Evolutionary conservation across 1,140 invertebrate species (phyloP).

Genomic region (Pseudomyrmex flavicornis): DNA sequence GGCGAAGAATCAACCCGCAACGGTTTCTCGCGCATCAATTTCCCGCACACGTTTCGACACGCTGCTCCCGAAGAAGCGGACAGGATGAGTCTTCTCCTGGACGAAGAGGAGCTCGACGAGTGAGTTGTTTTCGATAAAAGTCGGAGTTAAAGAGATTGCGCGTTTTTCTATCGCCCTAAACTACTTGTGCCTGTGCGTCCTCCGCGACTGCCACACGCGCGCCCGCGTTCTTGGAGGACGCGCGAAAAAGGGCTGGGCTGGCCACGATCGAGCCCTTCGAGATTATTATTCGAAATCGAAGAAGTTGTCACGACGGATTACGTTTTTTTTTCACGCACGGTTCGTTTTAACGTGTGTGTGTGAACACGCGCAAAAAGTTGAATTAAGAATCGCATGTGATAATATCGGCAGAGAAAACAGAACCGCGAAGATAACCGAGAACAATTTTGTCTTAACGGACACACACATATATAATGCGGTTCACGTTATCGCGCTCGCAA

Average conservation of each 20-base stretch:
- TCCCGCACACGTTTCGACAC: neutral
- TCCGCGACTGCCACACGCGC: neutral
- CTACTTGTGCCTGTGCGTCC: too few species aligned
- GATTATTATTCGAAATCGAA: neutral
- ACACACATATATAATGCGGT: neutral
- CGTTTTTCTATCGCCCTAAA: neutral
- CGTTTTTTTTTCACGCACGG: neutral
- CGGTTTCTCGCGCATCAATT: neutral
- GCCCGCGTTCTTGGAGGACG: constrained; percentile 33
- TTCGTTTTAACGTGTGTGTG: too few species aligned
- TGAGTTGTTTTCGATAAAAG: constrained; percentile 67
- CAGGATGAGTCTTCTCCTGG: constrained; percentile 76
- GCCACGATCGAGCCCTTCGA: neutral
- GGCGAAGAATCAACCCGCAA: neutral
- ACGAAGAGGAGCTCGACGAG: constrained; percentile 80
- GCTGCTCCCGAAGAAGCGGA: constrained; percentile 9
- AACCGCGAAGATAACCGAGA: too few species aligned
- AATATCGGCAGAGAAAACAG: too few species aligned
- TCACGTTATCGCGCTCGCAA: neutral
- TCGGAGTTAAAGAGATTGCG: neutral
- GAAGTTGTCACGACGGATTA: neutral
- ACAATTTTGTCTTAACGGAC: neutral
- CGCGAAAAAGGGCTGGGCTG: constrained; percentile 59
- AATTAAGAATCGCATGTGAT: too few species aligned
- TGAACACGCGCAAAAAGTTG: too few species aligned